Percentiles rank a stretch among this genome's conserved stretches.
Evolutionary conservation across 2,888 invertebrate genomes (phyloP).

Genomic region (Abrostola tripartita): DNA sequence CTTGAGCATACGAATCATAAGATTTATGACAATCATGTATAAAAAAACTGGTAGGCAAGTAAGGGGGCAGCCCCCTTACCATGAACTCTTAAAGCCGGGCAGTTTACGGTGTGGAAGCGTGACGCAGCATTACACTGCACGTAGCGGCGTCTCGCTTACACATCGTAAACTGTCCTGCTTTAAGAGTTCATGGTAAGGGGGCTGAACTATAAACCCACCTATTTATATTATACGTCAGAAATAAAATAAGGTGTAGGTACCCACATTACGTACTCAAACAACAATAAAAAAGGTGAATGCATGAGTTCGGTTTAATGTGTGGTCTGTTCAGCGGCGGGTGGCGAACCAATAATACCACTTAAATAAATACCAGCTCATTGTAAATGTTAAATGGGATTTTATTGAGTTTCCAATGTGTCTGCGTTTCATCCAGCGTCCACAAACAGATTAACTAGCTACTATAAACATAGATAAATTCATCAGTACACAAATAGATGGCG

Average conservation of each 20-base stretch:
- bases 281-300: constrained; percentile 51
- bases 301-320: constrained; percentile 76
- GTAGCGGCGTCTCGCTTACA: too few relatives aligned
- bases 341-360: constrained; percentile 77
- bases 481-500: constrained; percentile 68
- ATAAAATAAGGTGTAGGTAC: constrained; percentile 40
- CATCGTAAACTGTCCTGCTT: too few relatives aligned
- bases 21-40: too few relatives aligned
- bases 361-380: constrained; percentile 81
- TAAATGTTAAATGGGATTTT: constrained; percentile 76
- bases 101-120: too few relatives aligned
- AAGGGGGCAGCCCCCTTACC: too few relatives aligned
- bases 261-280: constrained; percentile 37
- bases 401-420: constrained; percentile 79
- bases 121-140: too few relatives aligned
- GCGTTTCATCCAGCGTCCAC: constrained; percentile 75
- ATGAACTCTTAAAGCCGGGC: too few relatives aligned
- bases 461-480: constrained; percentile 86
- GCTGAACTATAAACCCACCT: neutral
- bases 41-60: too few relatives aligned
- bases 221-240: constrained; percentile 31
- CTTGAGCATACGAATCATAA: too few relatives aligned
- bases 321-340: constrained; percentile 72
- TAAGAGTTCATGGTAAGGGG: too few relatives aligned
- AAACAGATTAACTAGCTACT: constrained; percentile 70